These are phyloP conservation scores for Holotrichia oblita DNA, from an alignment of 1,140 invertebrate species.

Conservation along the genomic window DNA sequence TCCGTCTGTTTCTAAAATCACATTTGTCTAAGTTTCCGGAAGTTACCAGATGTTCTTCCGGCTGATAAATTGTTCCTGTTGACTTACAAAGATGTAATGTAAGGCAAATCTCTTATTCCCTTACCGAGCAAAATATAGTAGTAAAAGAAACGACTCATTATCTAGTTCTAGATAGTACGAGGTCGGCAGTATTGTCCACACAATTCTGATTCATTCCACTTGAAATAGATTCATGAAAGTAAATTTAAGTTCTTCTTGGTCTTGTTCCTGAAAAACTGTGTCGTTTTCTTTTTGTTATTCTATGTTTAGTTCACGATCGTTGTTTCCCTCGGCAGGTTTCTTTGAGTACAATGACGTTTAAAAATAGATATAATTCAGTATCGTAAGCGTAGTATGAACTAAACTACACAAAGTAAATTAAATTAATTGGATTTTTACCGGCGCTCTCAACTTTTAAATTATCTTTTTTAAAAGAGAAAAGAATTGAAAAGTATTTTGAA, in stretches of 20 bases:
- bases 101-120: slow-evolving; percentile 32
- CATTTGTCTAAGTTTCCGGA: slow-evolving; percentile 20
- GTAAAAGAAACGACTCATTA: not conserved
- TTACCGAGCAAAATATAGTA: slow-evolving; percentile 20
- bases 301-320: too few relatives aligned
- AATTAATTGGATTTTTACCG: too few relatives aligned
- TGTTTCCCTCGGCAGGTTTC: too few relatives aligned
- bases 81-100: slow-evolving; percentile 19
- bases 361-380: too few relatives aligned
- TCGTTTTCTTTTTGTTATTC: too few relatives aligned
- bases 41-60: slow-evolving; percentile 19
- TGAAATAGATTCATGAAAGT: slow-evolving; percentile 2
- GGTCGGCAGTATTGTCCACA: not conserved
- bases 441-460: too few relatives aligned
- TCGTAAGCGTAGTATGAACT: too few relatives aligned
- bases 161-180: slow-evolving; percentile 15
- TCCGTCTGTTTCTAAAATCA: slow-evolving; percentile 16
- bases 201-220: slow-evolving; percentile 8
- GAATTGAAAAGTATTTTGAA: too few relatives aligned
- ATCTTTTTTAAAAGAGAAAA: too few relatives aligned
- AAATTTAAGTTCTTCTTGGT: slow-evolving; percentile 5
- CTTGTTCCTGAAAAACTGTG: not conserved
- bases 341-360: too few relatives aligned
- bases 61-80: slow-evolving; percentile 22
- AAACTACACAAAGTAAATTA: too few relatives aligned